Base-by-base conservation (phyloP, 2,888 invertebrate species). In the Fragum whitleyi region DNA sequence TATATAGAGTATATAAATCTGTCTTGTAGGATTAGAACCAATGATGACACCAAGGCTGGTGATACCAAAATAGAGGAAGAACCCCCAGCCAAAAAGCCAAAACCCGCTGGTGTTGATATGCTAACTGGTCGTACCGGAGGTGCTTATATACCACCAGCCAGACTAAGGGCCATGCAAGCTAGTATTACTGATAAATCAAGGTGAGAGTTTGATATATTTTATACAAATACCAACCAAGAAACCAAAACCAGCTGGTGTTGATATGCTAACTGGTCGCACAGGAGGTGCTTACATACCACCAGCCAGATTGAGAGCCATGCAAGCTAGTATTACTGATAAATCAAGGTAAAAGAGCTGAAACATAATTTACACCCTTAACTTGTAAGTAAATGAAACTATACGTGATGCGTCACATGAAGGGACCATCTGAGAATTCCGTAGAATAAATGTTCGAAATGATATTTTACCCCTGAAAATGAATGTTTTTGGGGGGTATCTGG, bases 121-220 rank as follows among this genome's bases (percentile, higher is more conserved):
- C 61, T 91, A 28, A 89, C 88, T 29, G 87, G 88, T 19, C 74
- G 89, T 7, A 92, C 92, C 29, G 92, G 92, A 14, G 92, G 92
- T 36, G 99, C 99, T 3, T 99, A 99, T 91, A 99, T 99, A 90
- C 99, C 99, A 0, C 99, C 99, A 0, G 99, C 99, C 0, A 98
- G 97, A 92, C 95, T 99, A 55, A 96, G 97, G 28, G 95, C 98
- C 96, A 97, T 99, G 97, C 99, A 99, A 94, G 97, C 97, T 59
- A 96, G 97, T 94, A 98, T 99, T 71, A 97, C 97, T 0, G 99
- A 99, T 92, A 99, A 99, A 95, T 95, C 96, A 70, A 95, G 94
- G 94, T 94, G 82, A 76, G 73, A 47, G 39, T n/a, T n/a, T n/a
- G n/a, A n/a, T n/a, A n/a, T n/a, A n/a, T n/a, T n/a, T n/a, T n/a